Evolutionary conservation across 2,888 invertebrate species (phyloP).

Genomic region (Melieria omissa): DNA sequence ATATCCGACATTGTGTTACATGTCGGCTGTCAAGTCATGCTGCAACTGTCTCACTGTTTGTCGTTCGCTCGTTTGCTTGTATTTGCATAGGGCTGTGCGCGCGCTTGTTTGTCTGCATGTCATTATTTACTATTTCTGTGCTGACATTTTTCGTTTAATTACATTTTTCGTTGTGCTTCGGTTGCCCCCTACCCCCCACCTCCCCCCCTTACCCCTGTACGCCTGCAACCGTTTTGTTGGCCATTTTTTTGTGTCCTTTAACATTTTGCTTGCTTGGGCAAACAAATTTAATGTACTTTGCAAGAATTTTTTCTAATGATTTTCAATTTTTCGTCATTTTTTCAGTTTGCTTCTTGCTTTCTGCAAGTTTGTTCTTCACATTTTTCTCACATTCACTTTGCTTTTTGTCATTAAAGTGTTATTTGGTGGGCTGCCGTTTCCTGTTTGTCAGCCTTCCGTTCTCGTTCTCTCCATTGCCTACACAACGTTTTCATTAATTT

Average conservation of each 20-base stretch:
- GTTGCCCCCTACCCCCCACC: no score
- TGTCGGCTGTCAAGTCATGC: no score
- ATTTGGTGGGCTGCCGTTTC: no score
- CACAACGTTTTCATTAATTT: slow-evolving; percentile 42
- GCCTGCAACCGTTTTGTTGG: background rate
- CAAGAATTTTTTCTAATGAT: background rate
- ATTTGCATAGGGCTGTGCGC: no score
- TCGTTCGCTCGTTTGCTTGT: no score
- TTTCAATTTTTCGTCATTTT: background rate
- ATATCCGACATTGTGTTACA: no score
- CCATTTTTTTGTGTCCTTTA: background rate
- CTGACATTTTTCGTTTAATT: slow-evolving; percentile 18
- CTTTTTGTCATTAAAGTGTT: no score
- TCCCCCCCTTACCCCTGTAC: no score
- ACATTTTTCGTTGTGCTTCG: background rate
- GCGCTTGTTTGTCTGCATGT: no score
- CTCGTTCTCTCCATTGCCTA: background rate
- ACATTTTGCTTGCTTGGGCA: background rate
- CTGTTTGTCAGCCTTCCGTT: background rate
- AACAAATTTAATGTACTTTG: background rate
- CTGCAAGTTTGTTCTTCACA: background rate
- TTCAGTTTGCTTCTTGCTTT: background rate
- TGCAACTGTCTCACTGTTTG: no score
- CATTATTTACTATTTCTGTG: background rate
- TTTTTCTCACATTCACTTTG: slow-evolving; percentile 4